Percentiles rank a stretch among this genome's conserved stretches.
Conservation (phyloP, 2,113 vertebrate genomes). For the Toxostoma redivivum region DNA sequence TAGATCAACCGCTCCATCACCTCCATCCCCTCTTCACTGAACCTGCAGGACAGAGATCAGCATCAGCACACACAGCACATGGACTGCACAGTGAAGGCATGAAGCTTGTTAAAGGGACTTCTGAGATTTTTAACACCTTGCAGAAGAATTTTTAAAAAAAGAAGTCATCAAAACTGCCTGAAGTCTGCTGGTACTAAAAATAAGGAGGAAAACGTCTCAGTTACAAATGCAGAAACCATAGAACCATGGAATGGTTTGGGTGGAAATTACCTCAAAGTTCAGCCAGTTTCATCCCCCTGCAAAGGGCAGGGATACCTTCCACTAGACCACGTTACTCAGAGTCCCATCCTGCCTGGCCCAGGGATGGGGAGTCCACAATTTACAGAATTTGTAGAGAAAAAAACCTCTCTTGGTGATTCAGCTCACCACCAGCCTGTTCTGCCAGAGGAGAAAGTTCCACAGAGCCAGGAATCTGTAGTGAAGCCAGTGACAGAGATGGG, state of each 20-base stretch:
- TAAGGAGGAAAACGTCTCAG: neutral
- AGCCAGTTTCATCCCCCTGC: neutral
- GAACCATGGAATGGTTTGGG: neutral
- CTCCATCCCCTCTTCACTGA: conserved; percentile 98
- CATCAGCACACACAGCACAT: neutral
- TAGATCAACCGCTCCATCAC: conserved; percentile 97
- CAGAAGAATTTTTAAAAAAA: neutral
- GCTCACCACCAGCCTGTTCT: neutral
- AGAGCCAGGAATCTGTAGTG: neutral
- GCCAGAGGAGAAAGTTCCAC: neutral
- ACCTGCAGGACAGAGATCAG: conserved; percentile 61
- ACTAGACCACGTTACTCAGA: neutral
- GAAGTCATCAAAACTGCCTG: neutral
- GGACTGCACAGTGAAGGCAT: fast-evolving
- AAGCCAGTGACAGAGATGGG: neutral
- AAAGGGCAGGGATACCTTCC: neutral
- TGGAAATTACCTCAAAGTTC: neutral
- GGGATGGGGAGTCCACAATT: neutral
- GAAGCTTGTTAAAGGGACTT: neutral
- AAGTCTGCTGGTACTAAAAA: neutral
- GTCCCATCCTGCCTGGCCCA: neutral
- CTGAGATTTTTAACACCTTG: neutral
- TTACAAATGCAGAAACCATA: neutral
- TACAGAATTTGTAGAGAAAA: neutral
- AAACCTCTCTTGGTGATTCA: neutral